A percentile compares a stretch with the other conserved stretches of the same genome.
Evolutionary conservation across 2,888 invertebrate genomes (phyloP).

Genomic region (Andrena trimmerana): DNA sequence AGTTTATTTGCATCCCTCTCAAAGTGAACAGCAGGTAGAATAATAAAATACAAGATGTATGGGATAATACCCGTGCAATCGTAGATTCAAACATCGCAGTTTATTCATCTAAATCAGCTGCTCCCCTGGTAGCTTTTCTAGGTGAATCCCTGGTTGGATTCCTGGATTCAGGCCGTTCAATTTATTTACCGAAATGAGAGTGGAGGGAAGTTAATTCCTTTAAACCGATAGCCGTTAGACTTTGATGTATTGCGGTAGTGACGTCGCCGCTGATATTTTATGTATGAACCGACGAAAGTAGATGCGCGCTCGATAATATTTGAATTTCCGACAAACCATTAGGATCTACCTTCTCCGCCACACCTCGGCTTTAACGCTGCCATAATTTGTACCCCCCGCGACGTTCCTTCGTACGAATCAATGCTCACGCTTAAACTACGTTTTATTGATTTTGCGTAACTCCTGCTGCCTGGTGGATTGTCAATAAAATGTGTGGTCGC

Average conservation of each 20-base stretch:
- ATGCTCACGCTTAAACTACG: conserved; percentile 16
- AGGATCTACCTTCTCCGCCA: conserved; percentile 16
- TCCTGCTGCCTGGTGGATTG: conserved; percentile 16
- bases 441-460: conserved; percentile 28
- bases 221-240: conserved; percentile 56
- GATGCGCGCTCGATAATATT: conserved; percentile 60
- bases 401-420: conserved; percentile 7
- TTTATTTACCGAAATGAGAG: conserved; percentile 59
- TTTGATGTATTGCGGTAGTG: conserved; percentile 59
- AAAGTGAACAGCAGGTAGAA: no score
- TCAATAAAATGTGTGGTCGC: conserved; percentile 15
- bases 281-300: conserved; percentile 55
- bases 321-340: conserved; percentile 60
- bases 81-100: not conserved
- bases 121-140: not conserved
- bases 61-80: not conserved
- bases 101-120: not conserved
- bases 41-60: no score
- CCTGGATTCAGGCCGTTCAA: conserved; percentile 46
- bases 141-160: conserved; percentile 13
- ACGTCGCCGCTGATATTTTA: conserved; percentile 60
- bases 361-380: conserved; percentile 32
- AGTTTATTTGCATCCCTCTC: no score
- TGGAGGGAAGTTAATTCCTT: conserved; percentile 55
- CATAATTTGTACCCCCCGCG: conserved; percentile 2